Evolutionary conservation across 2,113 vertebrate genomes (phyloP).

Genomic region (Bubalus kerabau): DNA sequence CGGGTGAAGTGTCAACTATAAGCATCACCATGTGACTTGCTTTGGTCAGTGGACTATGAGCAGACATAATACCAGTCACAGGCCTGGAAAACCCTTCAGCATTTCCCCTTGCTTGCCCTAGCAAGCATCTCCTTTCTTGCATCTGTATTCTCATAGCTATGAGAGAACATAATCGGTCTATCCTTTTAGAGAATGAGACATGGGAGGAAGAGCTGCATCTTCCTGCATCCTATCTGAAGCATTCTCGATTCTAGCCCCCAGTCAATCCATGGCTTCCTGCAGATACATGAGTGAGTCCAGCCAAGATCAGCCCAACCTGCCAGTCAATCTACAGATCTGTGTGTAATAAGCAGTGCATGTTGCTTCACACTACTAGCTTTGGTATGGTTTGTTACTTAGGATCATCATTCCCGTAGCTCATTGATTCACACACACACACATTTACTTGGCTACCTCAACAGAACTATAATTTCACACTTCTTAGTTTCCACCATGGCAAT

Average conservation of each 20-base stretch:
- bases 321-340: background rate
- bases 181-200: background rate
- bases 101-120: background rate
- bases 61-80: background rate
- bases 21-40: background rate
- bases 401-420: background rate
- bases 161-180: background rate
- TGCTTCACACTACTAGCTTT: background rate
- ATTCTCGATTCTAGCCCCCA: background rate
- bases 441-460: background rate
- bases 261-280: background rate
- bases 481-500: background rate
- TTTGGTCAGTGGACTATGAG: background rate
- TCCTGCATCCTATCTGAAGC: background rate
- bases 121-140: background rate
- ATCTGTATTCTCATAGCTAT: background rate
- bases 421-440: background rate
- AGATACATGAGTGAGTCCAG: background rate
- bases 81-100: background rate
- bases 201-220: background rate
- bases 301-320: background rate
- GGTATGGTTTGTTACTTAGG: background rate
- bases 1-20: background rate
- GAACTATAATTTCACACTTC: background rate
- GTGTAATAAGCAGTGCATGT: background rate